Percentiles rank a stretch among this genome's conserved stretches.
Conservation (phyloP, 2,113 vertebrate genomes). For the Nesogale talazaci region DNA sequence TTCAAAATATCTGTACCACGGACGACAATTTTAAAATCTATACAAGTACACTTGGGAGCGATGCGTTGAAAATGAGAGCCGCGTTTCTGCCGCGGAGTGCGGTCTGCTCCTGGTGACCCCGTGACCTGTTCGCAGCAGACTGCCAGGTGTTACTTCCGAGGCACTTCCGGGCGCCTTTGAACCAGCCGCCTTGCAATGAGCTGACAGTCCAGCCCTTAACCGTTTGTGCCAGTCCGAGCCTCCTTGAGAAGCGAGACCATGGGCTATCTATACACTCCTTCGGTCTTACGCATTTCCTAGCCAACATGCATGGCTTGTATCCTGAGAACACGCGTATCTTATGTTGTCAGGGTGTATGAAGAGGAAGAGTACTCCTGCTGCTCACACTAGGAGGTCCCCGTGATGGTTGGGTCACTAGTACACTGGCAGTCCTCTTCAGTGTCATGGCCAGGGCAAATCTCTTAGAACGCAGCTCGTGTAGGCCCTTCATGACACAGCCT, state of each 20-base stretch:
- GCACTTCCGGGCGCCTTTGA: background rate
- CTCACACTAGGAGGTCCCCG: too few species aligned
- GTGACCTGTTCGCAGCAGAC: background rate
- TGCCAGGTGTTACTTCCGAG: background rate
- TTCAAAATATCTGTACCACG: background rate
- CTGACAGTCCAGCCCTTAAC: background rate
- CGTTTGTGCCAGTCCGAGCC: background rate
- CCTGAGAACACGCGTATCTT: background rate
- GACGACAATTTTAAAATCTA: background rate
- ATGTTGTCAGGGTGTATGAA: background rate
- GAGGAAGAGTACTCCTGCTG: background rate
- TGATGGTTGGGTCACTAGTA: background rate
- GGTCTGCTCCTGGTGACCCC: background rate
- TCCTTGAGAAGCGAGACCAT: background rate
- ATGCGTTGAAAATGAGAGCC: slow-evolving; percentile 22
- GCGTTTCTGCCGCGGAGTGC: background rate
- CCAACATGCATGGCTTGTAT: background rate
- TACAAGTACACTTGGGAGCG: background rate
- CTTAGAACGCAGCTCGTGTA: background rate
- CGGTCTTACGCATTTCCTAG: slow-evolving; percentile 20
- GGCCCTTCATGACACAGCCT: background rate
- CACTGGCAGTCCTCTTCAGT: background rate
- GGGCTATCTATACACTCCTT: background rate
- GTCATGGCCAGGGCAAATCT: background rate
- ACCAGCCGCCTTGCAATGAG: background rate